Percentiles rank a stretch among this genome's conserved stretches.
Evolutionary conservation across 1,140 invertebrate genomes (phyloP).

Genomic region (Triops longicaudatus): DNA sequence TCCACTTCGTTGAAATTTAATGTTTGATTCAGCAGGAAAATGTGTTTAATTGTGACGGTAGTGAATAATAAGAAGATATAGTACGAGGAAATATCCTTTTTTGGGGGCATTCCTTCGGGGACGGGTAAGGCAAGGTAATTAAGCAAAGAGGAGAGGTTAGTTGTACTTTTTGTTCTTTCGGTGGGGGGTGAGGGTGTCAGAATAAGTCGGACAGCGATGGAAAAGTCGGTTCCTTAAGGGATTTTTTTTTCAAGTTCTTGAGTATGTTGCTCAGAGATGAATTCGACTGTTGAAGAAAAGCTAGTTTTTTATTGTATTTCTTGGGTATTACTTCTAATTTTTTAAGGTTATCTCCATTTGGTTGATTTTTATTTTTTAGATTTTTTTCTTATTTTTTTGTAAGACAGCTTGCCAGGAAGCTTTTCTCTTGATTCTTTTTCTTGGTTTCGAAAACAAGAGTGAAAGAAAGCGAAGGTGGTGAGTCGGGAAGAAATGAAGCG

Average conservation of each 20-base stretch:
- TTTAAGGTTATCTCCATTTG: too few relatives aligned
- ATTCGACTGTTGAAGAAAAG: background rate
- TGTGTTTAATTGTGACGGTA: background rate
- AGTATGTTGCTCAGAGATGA: background rate
- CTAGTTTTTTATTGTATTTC: background rate
- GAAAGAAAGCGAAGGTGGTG: background rate
- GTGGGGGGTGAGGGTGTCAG: background rate
- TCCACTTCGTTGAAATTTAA: background rate
- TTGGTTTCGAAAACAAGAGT: background rate
- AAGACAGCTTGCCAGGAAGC: background rate
- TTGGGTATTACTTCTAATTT: too few relatives aligned
- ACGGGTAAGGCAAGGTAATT: background rate
- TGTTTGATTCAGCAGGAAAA: background rate
- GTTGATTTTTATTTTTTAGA: background rate
- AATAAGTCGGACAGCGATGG: background rate
- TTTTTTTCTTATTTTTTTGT: background rate
- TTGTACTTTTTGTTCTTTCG: background rate
- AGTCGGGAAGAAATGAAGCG: conserved; percentile 9
- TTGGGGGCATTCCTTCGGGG: background rate
- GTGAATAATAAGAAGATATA: too few relatives aligned
- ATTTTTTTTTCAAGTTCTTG: background rate
- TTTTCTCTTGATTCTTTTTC: background rate
- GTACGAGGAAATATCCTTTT: background rate
- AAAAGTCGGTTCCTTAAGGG: background rate
- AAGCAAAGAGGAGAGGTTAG: background rate